Evolutionary conservation across 2,888 invertebrate genomes (phyloP).

Genomic region (Dermolepida albohirtum): DNA sequence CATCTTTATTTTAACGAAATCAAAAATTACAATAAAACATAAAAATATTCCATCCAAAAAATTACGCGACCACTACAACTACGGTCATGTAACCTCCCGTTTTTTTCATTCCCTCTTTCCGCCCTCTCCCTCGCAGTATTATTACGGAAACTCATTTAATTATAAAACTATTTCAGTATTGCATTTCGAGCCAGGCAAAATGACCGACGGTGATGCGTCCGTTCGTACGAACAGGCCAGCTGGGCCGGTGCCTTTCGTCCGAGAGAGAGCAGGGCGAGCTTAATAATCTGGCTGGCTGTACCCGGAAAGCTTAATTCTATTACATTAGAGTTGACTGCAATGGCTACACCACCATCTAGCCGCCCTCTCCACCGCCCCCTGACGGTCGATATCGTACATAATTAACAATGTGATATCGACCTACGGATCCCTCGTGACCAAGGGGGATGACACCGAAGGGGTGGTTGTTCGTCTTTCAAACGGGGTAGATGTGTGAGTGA

Average conservation of each 20-base stretch:
- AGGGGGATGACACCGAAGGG: constrained; percentile 38
- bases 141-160: constrained; percentile 6
- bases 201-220: neutral
- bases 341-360: constrained; percentile 56
- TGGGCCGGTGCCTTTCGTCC: neutral
- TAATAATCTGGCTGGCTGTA: constrained; percentile 60
- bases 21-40: no score
- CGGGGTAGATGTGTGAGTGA: constrained; percentile 22
- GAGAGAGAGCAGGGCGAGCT: constrained; percentile 53
- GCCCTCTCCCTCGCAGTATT: no score
- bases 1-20: no score
- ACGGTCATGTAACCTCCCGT: no score
- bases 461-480: constrained; percentile 37
- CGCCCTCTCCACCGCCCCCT: constrained; percentile 47
- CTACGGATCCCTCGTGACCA: constrained; percentile 53
- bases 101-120: no score
- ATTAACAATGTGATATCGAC: constrained; percentile 65
- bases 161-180: constrained; percentile 3
- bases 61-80: no score
- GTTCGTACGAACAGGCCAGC: neutral
- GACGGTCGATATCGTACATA: constrained; percentile 64
- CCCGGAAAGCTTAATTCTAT: constrained; percentile 60
- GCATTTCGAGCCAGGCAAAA: neutral
- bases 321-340: constrained; percentile 61
- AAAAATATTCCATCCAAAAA: no score